Conservation (phyloP, 1,140 invertebrate species). For the Ceratosolen fusciceps region DNA sequence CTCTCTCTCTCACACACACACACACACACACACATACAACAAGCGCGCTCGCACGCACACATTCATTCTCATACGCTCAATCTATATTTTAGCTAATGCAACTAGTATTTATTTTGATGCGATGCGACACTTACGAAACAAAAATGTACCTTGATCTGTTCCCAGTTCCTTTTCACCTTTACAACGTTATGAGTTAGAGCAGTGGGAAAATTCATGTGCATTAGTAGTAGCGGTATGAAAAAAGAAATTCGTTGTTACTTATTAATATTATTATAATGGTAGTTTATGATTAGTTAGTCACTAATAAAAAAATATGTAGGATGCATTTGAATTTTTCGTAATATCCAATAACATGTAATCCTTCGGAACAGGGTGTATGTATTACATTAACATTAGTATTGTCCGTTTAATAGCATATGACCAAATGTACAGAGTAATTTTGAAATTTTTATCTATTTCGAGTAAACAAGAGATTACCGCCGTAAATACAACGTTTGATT, state of each 20-base stretch:
- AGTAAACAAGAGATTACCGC: too few species aligned
- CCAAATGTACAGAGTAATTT: too few species aligned
- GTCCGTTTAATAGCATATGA: too few species aligned
- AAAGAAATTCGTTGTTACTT: background rate
- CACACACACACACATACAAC: too few species aligned
- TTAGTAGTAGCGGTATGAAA: slow-evolving; percentile 33
- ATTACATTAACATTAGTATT: too few species aligned
- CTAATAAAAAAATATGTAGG: background rate
- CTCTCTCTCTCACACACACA: too few species aligned
- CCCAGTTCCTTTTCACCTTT: slow-evolving; percentile 49
- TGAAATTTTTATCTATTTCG: too few species aligned
- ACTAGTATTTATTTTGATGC: slow-evolving; percentile 38
- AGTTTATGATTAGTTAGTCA: background rate
- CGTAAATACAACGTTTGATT: too few species aligned
- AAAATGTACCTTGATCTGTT: slow-evolving; percentile 51
- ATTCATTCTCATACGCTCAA: too few species aligned
- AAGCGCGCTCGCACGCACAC: too few species aligned
- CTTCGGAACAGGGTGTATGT: too few species aligned
- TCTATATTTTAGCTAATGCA: slow-evolving; percentile 11
- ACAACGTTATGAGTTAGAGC: slow-evolving; percentile 36
- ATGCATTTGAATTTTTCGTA: background rate
- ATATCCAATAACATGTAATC: background rate
- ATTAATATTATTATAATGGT: slow-evolving; percentile 3
- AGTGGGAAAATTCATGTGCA: slow-evolving; percentile 35
- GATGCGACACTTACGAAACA: slow-evolving; percentile 43